Base-by-base conservation (phyloP, 2,888 invertebrate species). In the Diloba caeruleocephala region DNA sequence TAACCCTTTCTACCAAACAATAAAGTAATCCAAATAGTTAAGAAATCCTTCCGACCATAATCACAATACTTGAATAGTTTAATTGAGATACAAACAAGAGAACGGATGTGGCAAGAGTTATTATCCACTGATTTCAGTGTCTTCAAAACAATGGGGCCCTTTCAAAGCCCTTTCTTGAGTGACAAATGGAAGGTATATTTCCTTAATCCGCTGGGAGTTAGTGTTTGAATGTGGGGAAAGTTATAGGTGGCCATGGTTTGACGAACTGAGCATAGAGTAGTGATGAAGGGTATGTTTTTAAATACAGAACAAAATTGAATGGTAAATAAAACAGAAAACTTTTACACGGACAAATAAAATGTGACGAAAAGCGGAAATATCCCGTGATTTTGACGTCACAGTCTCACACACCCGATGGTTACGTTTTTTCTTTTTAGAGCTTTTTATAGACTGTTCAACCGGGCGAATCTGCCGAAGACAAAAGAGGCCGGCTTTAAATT, bases 111-210 rank as follows among this genome's bases (percentile, higher is more conserved):
- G 45, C 14, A 29, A 49, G 48, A 63, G 61, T 63, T 63, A 63
- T 63, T 60, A 60, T 63, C 61, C 63, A 38, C 67, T 67, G 83
- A 87, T 86, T 85, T 85, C 80, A 80, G 81, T 85, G 81, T 82
- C 82, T 80, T 70, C 48, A 54, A 81, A 84, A 90, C 90, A 90
- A 90, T 87, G 73, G 83, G 52, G 62, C 61, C 83, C 84, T 81
- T 83, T 84, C 65, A 73, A 80, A 82, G 76, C 78, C 84, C 87
- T 82, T 87, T 81, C 86, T 85, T 85, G 83, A 87, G 85, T 90
- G 90, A 90, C 87, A 88, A 90, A 90, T 89, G 88, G 83, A 78
- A 78, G 85, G 82, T 78, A 81, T 76, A 84, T 80, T 90, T 89
- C 86, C 86, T 81, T 90, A 87, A 89, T 87, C 85, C 85, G 63